Evolutionary conservation across 2,797 vertebrate species (phyloP), one percentile per base, ranked within the genome.

Genomic region (Eurystomus glaucurus): DNA sequence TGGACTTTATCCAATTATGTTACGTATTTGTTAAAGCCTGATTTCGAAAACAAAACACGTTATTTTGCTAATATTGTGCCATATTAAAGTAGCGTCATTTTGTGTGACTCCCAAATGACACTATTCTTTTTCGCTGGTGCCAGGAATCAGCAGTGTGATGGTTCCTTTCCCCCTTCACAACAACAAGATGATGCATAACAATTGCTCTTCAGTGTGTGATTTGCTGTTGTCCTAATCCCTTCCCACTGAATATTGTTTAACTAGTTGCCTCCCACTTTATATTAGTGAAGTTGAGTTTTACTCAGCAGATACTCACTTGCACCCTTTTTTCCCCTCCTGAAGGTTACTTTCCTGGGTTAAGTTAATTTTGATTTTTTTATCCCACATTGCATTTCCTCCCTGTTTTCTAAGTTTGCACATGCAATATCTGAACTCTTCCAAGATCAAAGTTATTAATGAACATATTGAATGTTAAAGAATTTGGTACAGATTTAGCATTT

Each of bases 1-100:
- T 82, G 75, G 35, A 45, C 46, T 74, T 80, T 55, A 37, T 91
- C 21, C 50, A 43, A 1, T 84, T 70, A 17, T 16, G 6, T 57
- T 69, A 48, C 2, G 1, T 74, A 37, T 71, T 91, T 83, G n/a
- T 46, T 79, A 29, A 72, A 80, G 39, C 35, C 33, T 46, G 51
- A 37, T 80, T 93, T 91, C 0, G 10, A 85, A 92, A 70, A 41
- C 75, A 48, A 85, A 83, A 4, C 8, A n/a, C 6, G 2, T 60
- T 75, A 54, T 93, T 94, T 83, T 17, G n/a, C 43, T 90, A 77
- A 85, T 94, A 70, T 29, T 83, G 20, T 76, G 43, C 64, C 26
- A n/a, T 58, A 50, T 57, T 70, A 48, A 60, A 55, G 55, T n/a
- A 62, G 43, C 15, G 25, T 86, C 28, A 90, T 90, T 80, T 33